Base-by-base conservation (phyloP, 2,113 vertebrate species). In the Tychaedon coryphoeus region DNA sequence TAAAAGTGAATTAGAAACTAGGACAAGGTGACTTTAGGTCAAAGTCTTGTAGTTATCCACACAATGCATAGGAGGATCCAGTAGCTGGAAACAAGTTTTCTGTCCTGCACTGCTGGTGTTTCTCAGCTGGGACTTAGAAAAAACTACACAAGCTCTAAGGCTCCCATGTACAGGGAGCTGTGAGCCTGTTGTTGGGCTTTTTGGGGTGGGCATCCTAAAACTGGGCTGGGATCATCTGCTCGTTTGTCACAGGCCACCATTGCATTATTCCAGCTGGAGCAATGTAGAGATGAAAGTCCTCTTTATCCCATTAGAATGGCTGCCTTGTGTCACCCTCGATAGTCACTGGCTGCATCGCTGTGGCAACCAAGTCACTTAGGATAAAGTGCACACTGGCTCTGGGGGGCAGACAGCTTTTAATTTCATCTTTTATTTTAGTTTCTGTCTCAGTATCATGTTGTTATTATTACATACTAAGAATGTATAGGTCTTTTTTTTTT, bases 11-110 rank as follows among this genome's bases (percentile, higher is more conserved):
- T 83, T 90, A 92, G 85, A 95, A 97, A 95, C 82, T 91, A 92
- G 95, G 92, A 70, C 79, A 72, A 91, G 92, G 92, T 94, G 95
- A 94, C 90, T 96, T 93, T 54, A 95, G 90, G 95, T 95, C 91
- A 94, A 93, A 88, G 64, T 74, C 87, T 89, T 96, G 78, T 79
- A 66, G 78, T 80, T 93, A 86, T 94, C 81, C 78, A 80, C 56
- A 74, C 56, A 86, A 70, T 60, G 34, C 0, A 7, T 12, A 60
- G 74, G 85, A 93, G 71, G 75, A 94, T 66, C 60, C 0, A 0
- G 19, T 42, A 76, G 82, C 78, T 94, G 81, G 25, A 83, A 88
- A 40, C 43, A 73, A 36, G 42, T 47, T 31, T 77, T 77, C 67
- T 2, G 2, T 80, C 56, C 56, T 36, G 17, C n/a, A 6, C 62